Conservation (phyloP, 2,113 vertebrate species). For the Orientallactaga bullata region DNA sequence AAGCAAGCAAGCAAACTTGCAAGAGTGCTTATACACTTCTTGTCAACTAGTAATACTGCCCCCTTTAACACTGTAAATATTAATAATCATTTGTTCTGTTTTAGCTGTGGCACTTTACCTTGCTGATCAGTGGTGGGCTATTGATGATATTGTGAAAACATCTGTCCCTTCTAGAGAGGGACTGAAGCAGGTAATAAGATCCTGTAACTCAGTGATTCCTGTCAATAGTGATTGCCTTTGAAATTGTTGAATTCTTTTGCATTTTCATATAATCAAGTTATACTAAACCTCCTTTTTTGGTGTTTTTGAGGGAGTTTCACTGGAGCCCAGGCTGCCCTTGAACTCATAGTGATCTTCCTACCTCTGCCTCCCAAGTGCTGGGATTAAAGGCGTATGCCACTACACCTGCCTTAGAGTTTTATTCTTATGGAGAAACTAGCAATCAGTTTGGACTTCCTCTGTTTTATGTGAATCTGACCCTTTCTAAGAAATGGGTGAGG, state of each 20-base stretch:
- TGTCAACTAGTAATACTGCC: not conserved
- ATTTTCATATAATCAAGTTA: slow-evolving; percentile 12
- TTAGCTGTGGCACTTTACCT: slow-evolving; percentile 93
- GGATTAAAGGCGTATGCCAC: no score
- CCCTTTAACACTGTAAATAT: not conserved
- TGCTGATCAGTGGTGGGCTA: slow-evolving; percentile 92
- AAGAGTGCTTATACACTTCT: not conserved
- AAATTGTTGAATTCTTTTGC: not conserved
- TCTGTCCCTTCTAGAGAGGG: slow-evolving; percentile 88
- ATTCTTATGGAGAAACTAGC: not conserved
- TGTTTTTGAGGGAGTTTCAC: no score
- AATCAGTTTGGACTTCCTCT: not conserved
- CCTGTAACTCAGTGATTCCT: not conserved
- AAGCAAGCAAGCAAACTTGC: not conserved
- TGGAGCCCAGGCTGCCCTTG: no score
- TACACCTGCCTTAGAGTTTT: not conserved
- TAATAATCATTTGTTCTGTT: slow-evolving; percentile 57
- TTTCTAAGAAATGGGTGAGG: not conserved
- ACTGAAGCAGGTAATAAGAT: slow-evolving; percentile 87
- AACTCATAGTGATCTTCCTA: no score
- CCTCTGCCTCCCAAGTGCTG: no score
- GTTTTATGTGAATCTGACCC: not conserved
- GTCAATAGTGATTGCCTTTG: not conserved
- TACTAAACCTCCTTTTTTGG: not conserved
- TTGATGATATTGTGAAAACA: slow-evolving; percentile 93